Evolutionary conservation across 2,888 invertebrate species (phyloP).

Genomic region (Lapara coniferarum): DNA sequence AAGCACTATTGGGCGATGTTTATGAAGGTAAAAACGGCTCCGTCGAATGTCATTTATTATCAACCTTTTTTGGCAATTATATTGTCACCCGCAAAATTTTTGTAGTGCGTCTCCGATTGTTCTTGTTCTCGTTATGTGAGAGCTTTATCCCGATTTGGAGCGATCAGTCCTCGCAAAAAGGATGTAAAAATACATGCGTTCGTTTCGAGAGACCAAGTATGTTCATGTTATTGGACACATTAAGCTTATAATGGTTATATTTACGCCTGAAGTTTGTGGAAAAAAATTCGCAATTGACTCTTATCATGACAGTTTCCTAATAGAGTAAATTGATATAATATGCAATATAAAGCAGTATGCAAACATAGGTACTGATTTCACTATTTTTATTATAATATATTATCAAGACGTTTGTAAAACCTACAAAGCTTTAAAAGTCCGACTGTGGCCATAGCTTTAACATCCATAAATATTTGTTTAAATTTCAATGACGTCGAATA

Average conservation of each 20-base stretch:
- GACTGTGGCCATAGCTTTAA: slow-evolving; percentile 32
- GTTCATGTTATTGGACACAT: slow-evolving; percentile 64
- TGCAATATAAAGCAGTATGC: too few relatives aligned
- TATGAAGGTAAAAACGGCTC: slow-evolving; percentile 64
- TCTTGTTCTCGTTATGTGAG: slow-evolving; percentile 49
- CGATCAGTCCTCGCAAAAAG: slow-evolving; percentile 40
- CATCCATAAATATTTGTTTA: slow-evolving; percentile 62
- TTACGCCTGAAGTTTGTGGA: slow-evolving; percentile 29
- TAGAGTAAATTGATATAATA: too few relatives aligned
- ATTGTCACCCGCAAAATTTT: slow-evolving; percentile 56
- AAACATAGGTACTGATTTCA: too few relatives aligned
- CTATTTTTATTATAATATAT: too few relatives aligned
- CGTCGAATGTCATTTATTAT: slow-evolving; percentile 60
- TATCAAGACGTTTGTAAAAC: slow-evolving; percentile 20
- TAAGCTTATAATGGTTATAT: slow-evolving; percentile 60
- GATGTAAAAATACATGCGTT: slow-evolving; percentile 50
- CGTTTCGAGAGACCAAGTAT: slow-evolving; percentile 50
- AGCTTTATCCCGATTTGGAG: slow-evolving; percentile 48
- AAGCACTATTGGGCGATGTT: slow-evolving; percentile 69
- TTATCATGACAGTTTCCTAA: too few relatives aligned
- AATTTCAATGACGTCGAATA: slow-evolving; percentile 57
- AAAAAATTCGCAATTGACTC: too few relatives aligned
- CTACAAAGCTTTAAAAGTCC: slow-evolving; percentile 33
- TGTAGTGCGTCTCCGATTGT: slow-evolving; percentile 50
- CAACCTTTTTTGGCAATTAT: slow-evolving; percentile 63